Percentiles rank a stretch among this genome's conserved stretches.
These are phyloP conservation scores for Solenodon paradoxus DNA, from an alignment of 2,113 vertebrate species.

Conservation along the genomic window DNA sequence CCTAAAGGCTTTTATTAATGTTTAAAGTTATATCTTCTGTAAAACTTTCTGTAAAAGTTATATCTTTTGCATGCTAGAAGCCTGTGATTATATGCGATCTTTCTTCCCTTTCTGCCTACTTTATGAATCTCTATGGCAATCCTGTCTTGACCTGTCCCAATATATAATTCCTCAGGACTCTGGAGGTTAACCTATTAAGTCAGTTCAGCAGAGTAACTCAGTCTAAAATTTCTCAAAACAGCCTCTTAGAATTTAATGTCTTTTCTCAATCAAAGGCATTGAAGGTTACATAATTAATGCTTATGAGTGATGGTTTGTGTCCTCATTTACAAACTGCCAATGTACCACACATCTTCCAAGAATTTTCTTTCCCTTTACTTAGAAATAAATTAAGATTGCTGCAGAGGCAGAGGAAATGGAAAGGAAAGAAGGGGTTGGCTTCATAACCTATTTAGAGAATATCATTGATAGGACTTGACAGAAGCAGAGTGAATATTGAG, in stretches of 20 bases:
- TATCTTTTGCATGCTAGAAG: neutral
- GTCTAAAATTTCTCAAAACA: constrained; percentile 15
- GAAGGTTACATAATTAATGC: constrained; percentile 41
- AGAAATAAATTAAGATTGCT: constrained; percentile 53
- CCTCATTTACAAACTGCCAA: constrained; percentile 31
- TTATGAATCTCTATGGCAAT: neutral
- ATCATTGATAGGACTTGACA: neutral
- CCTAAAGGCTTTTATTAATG: neutral
- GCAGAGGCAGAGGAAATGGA: neutral
- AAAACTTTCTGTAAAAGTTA: neutral
- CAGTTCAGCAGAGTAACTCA: constrained; percentile 5
- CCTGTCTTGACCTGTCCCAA: neutral
- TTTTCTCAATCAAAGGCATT: neutral
- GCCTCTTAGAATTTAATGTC: constrained; percentile 23
- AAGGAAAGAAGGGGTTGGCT: neutral
- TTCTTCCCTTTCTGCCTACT: accelerated
- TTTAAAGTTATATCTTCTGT: neutral
- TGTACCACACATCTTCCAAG: neutral
- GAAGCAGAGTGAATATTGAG: neutral
- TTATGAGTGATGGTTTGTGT: constrained; percentile 37
- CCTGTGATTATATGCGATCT: neutral
- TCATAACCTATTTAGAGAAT: neutral
- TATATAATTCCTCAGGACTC: neutral
- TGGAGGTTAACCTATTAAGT: neutral
- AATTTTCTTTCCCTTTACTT: constrained; percentile 27